Evolutionary conservation across 2,888 invertebrate genomes (phyloP).

Genomic region (Archips xylosteana): DNA sequence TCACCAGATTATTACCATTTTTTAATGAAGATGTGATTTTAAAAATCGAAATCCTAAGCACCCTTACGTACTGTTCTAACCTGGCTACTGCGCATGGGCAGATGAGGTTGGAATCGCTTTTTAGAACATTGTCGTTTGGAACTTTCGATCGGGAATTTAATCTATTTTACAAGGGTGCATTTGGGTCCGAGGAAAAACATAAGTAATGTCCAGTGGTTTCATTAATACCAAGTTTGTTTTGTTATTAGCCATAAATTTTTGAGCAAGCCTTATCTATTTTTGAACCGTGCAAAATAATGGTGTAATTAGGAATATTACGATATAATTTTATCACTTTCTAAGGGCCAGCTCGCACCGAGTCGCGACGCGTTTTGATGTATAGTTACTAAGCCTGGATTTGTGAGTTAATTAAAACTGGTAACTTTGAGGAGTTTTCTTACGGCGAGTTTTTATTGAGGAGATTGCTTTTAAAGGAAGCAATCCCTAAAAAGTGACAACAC

Average conservation of each 20-base stretch:
- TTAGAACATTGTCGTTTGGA: constrained; percentile 34
- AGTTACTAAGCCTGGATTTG: too few species aligned
- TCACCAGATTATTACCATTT: too few species aligned
- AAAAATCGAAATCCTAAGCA: background rate
- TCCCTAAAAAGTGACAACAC: too few species aligned
- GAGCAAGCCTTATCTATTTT: background rate
- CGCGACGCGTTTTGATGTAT: too few species aligned
- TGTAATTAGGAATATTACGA: too few species aligned
- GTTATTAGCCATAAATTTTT: constrained; percentile 21
- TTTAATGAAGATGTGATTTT: background rate
- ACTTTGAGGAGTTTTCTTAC: too few species aligned
- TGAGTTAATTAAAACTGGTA: too few species aligned
- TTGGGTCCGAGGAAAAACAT: constrained; percentile 30
- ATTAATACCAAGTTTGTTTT: constrained; percentile 20
- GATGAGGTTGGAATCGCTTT: constrained; percentile 27
- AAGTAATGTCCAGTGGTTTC: constrained; percentile 30
- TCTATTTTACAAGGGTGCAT: constrained; percentile 39
- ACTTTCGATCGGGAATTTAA: constrained; percentile 38
- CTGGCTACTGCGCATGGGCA: background rate
- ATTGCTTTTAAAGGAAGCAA: too few species aligned
- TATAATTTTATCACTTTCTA: too few species aligned
- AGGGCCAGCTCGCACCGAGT: too few species aligned
- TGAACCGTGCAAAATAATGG: too few species aligned
- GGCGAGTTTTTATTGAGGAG: too few species aligned
- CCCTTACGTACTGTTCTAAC: constrained; percentile 4